phyloP scores from a whole-genome alignment of 1,140 invertebrate species.

The Aradophagus sp. region DNA sequence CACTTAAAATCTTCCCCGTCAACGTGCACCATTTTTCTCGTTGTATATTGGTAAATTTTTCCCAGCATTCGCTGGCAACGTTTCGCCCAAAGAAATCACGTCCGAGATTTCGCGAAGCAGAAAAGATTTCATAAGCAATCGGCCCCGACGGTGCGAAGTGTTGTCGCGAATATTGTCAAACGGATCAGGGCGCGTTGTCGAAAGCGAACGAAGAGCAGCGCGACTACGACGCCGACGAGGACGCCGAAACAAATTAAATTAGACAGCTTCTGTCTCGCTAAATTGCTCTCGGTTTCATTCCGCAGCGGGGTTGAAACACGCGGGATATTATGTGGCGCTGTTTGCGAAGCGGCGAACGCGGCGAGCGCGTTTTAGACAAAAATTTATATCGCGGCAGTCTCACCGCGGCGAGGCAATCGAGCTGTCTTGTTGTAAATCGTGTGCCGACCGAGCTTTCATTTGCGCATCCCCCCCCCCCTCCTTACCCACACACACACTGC shows the following conservation, averaged over 20 bases:
- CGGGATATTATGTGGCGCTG: conserved; percentile 29
- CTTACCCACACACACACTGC: no score
- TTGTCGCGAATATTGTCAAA: conserved; percentile 33
- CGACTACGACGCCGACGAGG: conserved; percentile 44
- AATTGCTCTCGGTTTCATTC: conserved; percentile 61
- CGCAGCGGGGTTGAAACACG: conserved; percentile 45
- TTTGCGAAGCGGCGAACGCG: conserved; percentile 21
- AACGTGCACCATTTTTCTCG: no score
- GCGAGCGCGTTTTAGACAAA: conserved; percentile 40
- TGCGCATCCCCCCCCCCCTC: no score
- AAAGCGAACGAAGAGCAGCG: conserved; percentile 29
- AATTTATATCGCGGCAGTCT: conserved; percentile 37
- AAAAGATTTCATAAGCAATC: no score
- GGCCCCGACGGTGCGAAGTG: no score
- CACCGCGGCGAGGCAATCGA: conserved; percentile 39
- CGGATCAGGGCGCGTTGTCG: conserved; percentile 42
- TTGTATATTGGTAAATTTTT: no score
- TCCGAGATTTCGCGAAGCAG: no score
- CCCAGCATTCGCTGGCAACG: no score
- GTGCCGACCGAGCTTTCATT: conserved; percentile 34
- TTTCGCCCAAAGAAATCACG: no score
- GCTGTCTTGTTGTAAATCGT: conserved; percentile 55
- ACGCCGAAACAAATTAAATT: conserved; percentile 61
- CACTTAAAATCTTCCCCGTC: no score
- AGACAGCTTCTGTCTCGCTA: conserved; percentile 61